These are phyloP conservation scores for Chaenodraco wilsoni DNA, from an alignment of 2,797 vertebrate genomes.

Conservation along the genomic window DNA sequence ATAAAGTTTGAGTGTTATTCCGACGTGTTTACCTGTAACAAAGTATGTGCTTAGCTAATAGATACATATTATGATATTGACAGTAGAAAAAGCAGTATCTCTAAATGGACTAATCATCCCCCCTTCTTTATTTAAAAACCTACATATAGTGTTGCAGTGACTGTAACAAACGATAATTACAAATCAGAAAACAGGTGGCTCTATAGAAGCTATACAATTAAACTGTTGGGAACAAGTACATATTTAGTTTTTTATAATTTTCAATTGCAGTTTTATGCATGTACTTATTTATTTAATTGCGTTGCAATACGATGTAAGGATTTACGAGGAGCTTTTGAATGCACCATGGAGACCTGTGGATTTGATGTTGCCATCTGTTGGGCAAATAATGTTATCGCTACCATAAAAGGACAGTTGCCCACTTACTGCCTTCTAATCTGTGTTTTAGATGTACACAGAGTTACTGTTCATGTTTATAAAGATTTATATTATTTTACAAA, in stretches of 20 bases:
- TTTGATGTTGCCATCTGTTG: slow-evolving; percentile 41
- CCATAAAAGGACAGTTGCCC: rapidly evolving
- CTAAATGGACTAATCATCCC: no score
- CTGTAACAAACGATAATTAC: not conserved
- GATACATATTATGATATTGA: rapidly evolving
- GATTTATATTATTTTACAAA: not conserved
- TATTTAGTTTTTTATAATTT: not conserved
- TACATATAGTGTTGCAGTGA: no score
- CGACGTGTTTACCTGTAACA: no score
- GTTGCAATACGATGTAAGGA: rapidly evolving
- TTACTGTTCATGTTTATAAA: not conserved
- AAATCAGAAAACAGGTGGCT: not conserved
- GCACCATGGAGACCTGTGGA: not conserved
- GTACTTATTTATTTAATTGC: not conserved
- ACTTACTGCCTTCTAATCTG: rapidly evolving
- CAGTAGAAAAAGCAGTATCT: not conserved
- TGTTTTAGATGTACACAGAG: not conserved
- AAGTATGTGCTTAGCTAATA: not conserved
- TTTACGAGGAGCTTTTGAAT: not conserved
- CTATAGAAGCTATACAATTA: not conserved
- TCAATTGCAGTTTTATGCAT: not conserved
- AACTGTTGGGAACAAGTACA: not conserved
- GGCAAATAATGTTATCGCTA: not conserved
- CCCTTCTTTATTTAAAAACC: not conserved
- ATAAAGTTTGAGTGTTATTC: rapidly evolving